A percentile compares a stretch with the other conserved stretches of the same genome.
Evolutionary conservation across 2,113 vertebrate species (phyloP).

Genomic region (Poicephalus gulielmi): DNA sequence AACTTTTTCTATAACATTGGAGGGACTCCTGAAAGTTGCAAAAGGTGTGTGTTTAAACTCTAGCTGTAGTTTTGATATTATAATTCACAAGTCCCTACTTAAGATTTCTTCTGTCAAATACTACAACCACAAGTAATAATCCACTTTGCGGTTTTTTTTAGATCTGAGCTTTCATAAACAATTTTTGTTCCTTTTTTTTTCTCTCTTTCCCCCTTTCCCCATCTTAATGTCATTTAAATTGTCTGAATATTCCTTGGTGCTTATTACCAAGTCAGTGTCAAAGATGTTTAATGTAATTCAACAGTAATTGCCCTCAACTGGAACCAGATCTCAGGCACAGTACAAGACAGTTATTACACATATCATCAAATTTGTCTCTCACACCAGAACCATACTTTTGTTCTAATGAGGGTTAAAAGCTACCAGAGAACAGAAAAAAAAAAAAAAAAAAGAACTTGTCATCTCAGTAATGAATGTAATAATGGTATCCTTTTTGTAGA

Average conservation of each 20-base stretch:
- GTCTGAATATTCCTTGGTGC: background rate
- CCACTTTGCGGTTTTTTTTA: background rate
- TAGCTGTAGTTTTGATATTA: background rate
- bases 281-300: background rate
- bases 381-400: background rate
- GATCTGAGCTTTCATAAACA: background rate
- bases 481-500: background rate
- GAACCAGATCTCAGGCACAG: background rate
- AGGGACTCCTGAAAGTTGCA: background rate
- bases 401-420: background rate
- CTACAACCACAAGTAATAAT: background rate
- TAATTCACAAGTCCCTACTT: background rate
- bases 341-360: background rate
- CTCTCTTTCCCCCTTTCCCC: rapidly evolving
- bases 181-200: background rate
- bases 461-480: background rate
- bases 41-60: background rate
- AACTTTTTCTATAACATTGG: background rate
- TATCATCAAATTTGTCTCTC: background rate
- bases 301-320: background rate
- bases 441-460: background rate
- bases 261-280: background rate
- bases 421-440: background rate
- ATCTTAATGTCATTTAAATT: background rate
- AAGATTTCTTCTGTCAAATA: background rate